Evolutionary conservation across 2,888 invertebrate genomes (phyloP).

Genomic region (Mythimna pallens): DNA sequence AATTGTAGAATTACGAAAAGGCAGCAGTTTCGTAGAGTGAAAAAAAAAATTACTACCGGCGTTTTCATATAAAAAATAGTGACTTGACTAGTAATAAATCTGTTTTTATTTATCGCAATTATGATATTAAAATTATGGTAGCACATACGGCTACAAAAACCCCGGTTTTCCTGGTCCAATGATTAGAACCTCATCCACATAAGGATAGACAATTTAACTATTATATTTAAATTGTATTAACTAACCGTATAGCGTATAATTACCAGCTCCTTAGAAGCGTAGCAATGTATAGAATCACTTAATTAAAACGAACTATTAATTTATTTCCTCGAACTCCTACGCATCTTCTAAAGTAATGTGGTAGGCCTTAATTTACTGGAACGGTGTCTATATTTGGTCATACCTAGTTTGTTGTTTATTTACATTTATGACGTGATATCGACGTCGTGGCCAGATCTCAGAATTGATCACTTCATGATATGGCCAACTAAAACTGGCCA

Average conservation of each 20-base stretch:
- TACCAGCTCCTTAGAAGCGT: conserved; percentile 13
- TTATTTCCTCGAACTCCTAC: conserved; percentile 47
- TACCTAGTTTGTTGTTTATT: not conserved
- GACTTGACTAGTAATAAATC: conserved; percentile 7
- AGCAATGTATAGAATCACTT: conserved; percentile 18
- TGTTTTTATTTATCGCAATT: conserved; percentile 26
- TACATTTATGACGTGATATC: conserved; percentile 1
- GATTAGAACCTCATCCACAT: conserved; percentile 6
- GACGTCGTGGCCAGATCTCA: too few species aligned
- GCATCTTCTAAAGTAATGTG: conserved; percentile 11
- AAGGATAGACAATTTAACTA: conserved; percentile 33
- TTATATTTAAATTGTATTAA: conserved; percentile 2
- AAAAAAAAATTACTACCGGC: not conserved
- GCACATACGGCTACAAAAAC: conserved; percentile 12
- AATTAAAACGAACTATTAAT: conserved; percentile 29
- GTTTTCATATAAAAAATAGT: not conserved
- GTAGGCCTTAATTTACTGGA: conserved; percentile 23
- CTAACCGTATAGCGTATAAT: conserved; percentile 22
- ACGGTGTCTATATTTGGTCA: conserved; percentile 13
- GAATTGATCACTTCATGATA: too few species aligned
- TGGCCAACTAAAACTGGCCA: too few species aligned
- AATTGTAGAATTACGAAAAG: too few species aligned
- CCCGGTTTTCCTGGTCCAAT: conserved; percentile 32
- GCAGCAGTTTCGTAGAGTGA: not conserved
- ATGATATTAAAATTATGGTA: conserved; percentile 6